phyloP scores from a whole-genome alignment of 2,888 invertebrate genomes.

The Hyposoter dolosus region DNA sequence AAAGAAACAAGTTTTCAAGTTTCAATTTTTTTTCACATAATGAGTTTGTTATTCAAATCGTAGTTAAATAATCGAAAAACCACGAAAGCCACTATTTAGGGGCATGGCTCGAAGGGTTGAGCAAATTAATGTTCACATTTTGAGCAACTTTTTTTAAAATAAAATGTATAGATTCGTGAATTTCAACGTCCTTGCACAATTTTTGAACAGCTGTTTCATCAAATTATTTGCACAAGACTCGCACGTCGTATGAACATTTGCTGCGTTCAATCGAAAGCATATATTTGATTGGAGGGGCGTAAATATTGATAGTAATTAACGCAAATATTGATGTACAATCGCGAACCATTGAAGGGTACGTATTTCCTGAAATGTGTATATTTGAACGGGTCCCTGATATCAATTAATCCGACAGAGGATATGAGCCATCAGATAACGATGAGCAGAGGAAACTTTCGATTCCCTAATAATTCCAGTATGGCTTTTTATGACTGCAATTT shows the following conservation, averaged over 20 bases:
- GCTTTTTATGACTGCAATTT: not conserved
- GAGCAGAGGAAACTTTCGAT: not conserved
- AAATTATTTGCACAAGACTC: not conserved
- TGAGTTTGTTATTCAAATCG: no score
- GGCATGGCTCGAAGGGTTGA: not conserved
- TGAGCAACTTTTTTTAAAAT: not conserved
- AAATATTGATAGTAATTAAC: conserved; percentile 2
- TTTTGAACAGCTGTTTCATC: not conserved
- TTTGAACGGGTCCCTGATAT: not conserved
- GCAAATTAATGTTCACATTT: not conserved
- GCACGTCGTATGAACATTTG: not conserved
- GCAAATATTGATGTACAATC: not conserved
- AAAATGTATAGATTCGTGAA: not conserved
- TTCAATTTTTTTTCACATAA: no score
- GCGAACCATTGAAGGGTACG: not conserved
- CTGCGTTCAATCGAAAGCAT: not conserved
- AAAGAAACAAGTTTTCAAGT: no score
- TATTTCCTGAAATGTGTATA: not conserved
- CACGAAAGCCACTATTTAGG: no score
- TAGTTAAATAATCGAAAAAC: no score
- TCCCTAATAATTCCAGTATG: not conserved
- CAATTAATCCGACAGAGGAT: not conserved
- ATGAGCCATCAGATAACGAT: not conserved
- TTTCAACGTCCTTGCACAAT: no score
- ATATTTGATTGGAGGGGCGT: conserved; percentile 6